Evolutionary conservation across 1,140 invertebrate species (phyloP).

Genomic region (Ruditapes philippinarum): DNA sequence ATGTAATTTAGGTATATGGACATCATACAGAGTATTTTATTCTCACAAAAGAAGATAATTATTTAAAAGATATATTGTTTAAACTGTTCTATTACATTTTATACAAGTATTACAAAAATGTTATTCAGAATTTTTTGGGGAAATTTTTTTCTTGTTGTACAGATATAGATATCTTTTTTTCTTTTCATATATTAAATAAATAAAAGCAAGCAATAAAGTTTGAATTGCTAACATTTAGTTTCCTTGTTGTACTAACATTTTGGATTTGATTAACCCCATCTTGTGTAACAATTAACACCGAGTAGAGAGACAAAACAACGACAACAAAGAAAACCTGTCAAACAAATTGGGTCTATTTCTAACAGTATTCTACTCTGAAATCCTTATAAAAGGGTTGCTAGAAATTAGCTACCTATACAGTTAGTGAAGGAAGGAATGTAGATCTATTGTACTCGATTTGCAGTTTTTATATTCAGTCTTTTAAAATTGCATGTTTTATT

Average conservation of each 20-base stretch:
- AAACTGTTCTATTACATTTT: background rate
- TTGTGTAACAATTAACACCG: conserved; percentile 7
- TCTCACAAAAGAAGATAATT: no score
- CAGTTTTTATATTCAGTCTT: background rate
- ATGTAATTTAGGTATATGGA: no score
- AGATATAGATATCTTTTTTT: conserved; percentile 12
- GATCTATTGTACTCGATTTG: background rate
- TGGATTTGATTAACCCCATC: conserved; percentile 31
- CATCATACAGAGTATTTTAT: no score
- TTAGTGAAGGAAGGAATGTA: background rate
- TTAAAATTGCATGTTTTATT: background rate
- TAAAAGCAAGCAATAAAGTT: conserved; percentile 52
- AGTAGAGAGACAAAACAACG: no score
- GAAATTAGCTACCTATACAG: background rate
- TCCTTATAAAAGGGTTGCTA: background rate
- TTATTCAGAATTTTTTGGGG: conserved; percentile 35
- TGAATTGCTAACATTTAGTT: conserved; percentile 46
- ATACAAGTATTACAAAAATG: conserved; percentile 10
- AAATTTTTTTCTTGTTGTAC: conserved; percentile 4
- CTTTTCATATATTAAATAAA: conserved; percentile 37
- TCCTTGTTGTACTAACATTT: conserved; percentile 36
- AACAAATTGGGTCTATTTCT: background rate
- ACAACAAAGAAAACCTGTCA: conserved; percentile 41
- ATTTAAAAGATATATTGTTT: background rate
- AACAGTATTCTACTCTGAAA: conserved; percentile 42